Percentiles rank a stretch among this genome's conserved stretches.
phyloP scores from a whole-genome alignment of 1,140 invertebrate species.

The Patella vulgata region DNA sequence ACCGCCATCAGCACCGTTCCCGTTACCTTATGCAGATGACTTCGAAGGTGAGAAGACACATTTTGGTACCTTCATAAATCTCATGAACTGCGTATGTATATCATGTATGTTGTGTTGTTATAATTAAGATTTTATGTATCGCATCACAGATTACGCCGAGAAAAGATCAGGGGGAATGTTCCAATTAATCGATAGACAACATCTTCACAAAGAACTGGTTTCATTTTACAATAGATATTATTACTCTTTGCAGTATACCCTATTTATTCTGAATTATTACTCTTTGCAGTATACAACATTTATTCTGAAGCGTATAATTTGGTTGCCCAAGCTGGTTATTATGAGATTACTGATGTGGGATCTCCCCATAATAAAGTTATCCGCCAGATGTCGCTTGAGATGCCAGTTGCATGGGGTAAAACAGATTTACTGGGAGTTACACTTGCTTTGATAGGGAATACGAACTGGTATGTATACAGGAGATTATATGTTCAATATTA shows the following conservation, averaged over 20 bases:
- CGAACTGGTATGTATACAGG: conserved; percentile 26
- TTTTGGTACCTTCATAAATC: too few relatives aligned
- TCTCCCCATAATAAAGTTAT: conserved; percentile 30
- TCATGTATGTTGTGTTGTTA: too few relatives aligned
- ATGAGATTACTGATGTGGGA: conserved; percentile 36
- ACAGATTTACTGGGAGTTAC: conserved; percentile 22
- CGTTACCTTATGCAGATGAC: background rate
- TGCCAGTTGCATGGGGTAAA: conserved; percentile 40
- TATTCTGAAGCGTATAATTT: conserved; percentile 46
- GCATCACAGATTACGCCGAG: too few relatives aligned
- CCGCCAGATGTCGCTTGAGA: conserved; percentile 42
- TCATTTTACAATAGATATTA: too few relatives aligned
- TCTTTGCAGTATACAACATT: conserved; percentile 31
- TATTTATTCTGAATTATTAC: too few relatives aligned
- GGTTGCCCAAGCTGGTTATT: conserved; percentile 49
- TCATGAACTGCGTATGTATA: too few relatives aligned
- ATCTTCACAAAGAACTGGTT: too few relatives aligned
- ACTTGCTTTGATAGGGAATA: conserved; percentile 30
- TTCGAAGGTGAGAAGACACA: conserved; percentile 18
- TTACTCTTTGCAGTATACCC: too few relatives aligned
- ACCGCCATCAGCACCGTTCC: conserved; percentile 1
- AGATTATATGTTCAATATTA: too few relatives aligned
- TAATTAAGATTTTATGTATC: too few relatives aligned
- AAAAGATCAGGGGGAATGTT: too few relatives aligned
- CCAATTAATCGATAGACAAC: too few relatives aligned